Conservation (phyloP, 2,888 invertebrate genomes). For the Colostygia pectinataria region DNA sequence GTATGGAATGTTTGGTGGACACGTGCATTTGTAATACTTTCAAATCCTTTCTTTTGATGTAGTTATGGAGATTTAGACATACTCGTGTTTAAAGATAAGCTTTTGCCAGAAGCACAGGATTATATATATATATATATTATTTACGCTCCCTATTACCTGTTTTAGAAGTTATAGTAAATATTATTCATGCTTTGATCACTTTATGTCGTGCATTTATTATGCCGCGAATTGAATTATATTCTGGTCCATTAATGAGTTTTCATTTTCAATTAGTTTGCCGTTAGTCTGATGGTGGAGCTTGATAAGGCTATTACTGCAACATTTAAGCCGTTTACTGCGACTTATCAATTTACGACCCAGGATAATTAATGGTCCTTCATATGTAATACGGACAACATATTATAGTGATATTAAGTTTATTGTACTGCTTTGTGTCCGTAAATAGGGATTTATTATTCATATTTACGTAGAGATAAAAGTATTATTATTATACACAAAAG, state of each 20-base stretch:
- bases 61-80: constrained; percentile 12
- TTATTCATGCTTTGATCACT: background rate
- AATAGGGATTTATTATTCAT: constrained; percentile 13
- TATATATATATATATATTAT: background rate
- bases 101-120: constrained; percentile 34
- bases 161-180: too few relatives aligned
- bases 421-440: constrained; percentile 10
- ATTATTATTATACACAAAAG: background rate
- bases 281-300: constrained; percentile 45
- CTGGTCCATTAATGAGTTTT: constrained; percentile 56
- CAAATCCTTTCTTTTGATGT: constrained; percentile 33
- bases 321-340: constrained; percentile 46
- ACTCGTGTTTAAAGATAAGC: constrained; percentile 36
- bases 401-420: too few relatives aligned
- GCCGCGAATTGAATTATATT: constrained; percentile 55
- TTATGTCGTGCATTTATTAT: constrained; percentile 39
- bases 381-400: too few relatives aligned
- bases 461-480: constrained; percentile 11
- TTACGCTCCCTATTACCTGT: too few relatives aligned
- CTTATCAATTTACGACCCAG: constrained; percentile 38
- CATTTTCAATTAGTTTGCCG: constrained; percentile 62
- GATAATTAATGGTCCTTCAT: constrained; percentile 16
- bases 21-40: constrained; percentile 48
- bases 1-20: constrained; percentile 47
- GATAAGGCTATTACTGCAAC: constrained; percentile 57